Evolutionary conservation across 1,140 invertebrate species (phyloP), one percentile per base, ranked within the genome.

Genomic region (Eriosoma lanigerum): DNA sequence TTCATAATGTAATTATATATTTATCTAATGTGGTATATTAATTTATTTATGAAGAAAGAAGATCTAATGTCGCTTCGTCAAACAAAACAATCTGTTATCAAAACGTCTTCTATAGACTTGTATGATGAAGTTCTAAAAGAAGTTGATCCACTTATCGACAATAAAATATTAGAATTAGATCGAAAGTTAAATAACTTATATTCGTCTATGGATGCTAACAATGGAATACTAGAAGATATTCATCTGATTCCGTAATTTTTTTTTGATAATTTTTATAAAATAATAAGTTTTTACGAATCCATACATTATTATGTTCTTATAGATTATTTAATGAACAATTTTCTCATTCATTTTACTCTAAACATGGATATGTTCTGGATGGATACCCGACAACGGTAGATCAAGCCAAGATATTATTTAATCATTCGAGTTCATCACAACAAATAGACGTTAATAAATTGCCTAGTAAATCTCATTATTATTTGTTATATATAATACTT

Each of bases 371-470:
- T 48, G 38, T 68, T 15, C 6, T 68, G 21, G 38, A 68, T 29
- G 64, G 64, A 24, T 68, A 68, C 24, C 64, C 64, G 15, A 48
- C 12, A 1, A 68, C 64, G n/a, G 15, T 15, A 26, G 21, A 3
- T 9, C n/a, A 68, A 68, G 64, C 64, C 21, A 24, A 54, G 15
- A n/a, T 24, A 48, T 15, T 68, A n/a, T 48, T 68, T 10, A 13
- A 19, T 17, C 0, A 68, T 48, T 24, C 5, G 1, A 46, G 5
- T 46, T 24, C 19, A 38, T 13, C 26, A 4, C 21, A 17, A 15
- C 44, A 54, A n/a, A 44, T 64, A 64, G 44, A 68, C 44, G 12
- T 68, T 24, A 46, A 68, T 68, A 68, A 44, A 24, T 26, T 68
- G 6, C 64, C 64, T 4, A n/a, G 64, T 68, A 38, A 29, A 12